Evolutionary conservation across 37 sponge, comb jelly and placozoan genomes (phyloP).

Genomic region (Petrosia ficiformis): DNA sequence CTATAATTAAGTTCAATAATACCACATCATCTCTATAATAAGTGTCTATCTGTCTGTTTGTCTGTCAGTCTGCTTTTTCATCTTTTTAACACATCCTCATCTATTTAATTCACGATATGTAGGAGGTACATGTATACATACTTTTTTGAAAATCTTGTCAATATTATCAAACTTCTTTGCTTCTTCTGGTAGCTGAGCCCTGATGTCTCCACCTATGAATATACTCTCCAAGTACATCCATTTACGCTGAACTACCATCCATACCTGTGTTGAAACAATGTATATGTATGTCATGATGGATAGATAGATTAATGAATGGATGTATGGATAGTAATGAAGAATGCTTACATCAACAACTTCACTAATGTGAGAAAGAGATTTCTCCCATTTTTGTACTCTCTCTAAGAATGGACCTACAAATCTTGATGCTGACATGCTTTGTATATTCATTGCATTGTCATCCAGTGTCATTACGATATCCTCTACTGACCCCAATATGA

Average conservation of each 20-base stretch:
- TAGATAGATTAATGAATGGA: background rate
- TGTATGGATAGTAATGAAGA: background rate
- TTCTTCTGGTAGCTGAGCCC: conserved; percentile 97
- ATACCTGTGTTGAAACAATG: conserved; percentile 55
- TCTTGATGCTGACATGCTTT: conserved; percentile 98
- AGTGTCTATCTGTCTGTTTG: too few relatives aligned
- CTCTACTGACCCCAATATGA: conserved; percentile 91
- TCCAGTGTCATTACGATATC: conserved; percentile 95
- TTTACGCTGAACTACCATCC: conserved; percentile 99
- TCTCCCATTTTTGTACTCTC: conserved; percentile 98
- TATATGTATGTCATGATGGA: background rate
- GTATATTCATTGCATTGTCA: conserved; percentile 98
- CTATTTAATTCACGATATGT: too few relatives aligned
- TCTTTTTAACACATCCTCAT: background rate
- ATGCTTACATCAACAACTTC: conserved; percentile 94
- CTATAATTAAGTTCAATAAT: conserved; percentile 18
- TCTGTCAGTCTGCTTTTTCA: too few relatives aligned
- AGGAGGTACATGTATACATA: background rate
- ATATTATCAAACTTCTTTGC: conserved; percentile 98
- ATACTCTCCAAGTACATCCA: conserved; percentile 99
- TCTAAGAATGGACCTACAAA: conserved; percentile 96
- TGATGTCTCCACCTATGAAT: conserved; percentile 98
- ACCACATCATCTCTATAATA: background rate
- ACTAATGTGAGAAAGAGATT: conserved; percentile 97
- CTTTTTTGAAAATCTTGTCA: conserved; percentile 98